Conservation (phyloP, 2,888 invertebrate genomes). For the Oegoconia quadripuncta region DNA sequence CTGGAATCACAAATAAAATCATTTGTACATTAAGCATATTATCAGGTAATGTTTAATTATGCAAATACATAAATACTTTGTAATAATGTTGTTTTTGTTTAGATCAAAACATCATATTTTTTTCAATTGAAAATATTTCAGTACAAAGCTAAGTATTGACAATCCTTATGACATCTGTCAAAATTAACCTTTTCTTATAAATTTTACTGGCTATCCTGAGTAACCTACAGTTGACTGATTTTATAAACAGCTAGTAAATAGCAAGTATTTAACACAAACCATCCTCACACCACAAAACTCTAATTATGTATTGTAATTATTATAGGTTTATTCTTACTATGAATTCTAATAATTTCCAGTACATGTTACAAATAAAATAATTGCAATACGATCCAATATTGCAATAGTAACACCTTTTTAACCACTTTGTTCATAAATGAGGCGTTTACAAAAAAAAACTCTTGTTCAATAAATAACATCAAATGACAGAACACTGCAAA, state of each 20-base stretch:
- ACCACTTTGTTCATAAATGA: constrained; percentile 22
- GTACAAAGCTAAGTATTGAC: constrained; percentile 38
- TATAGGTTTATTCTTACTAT: not conserved
- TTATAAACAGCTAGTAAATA: no score
- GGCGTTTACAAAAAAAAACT: constrained; percentile 27
- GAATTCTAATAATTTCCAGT: constrained; percentile 28
- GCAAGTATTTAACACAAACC: no score
- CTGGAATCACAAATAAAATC: constrained; percentile 38
- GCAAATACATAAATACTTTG: constrained; percentile 50
- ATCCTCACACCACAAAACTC: no score
- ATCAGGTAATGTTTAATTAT: constrained; percentile 1
- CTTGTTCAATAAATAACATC: constrained; percentile 71
- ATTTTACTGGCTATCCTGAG: not conserved
- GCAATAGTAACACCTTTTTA: constrained; percentile 25
- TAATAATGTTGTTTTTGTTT: no score
- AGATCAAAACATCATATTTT: no score
- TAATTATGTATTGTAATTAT: not conserved
- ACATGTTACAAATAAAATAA: constrained; percentile 34
- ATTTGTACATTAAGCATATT: not conserved
- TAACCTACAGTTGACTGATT: no score
- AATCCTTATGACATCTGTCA: constrained; percentile 67
- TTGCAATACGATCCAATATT: constrained; percentile 23
- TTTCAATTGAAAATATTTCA: constrained; percentile 33
- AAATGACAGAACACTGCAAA: constrained; percentile 73
- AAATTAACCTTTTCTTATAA: constrained; percentile 26